Conservation (phyloP, 2,113 vertebrate species). For the Syngnathus scovelli region DNA sequence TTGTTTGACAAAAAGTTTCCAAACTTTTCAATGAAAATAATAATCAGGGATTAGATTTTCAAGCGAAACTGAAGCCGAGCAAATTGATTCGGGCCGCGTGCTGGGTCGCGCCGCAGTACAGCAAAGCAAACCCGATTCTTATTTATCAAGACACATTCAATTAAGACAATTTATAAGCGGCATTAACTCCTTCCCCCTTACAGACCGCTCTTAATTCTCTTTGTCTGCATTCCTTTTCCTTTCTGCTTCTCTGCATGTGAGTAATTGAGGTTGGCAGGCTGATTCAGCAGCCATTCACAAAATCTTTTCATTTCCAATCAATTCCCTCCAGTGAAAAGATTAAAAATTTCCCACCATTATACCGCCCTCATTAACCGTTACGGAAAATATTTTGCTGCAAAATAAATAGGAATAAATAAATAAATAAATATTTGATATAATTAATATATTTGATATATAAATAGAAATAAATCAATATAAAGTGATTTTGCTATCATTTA, state of each 20-base stretch:
- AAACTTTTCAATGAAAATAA: background rate
- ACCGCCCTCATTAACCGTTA: background rate
- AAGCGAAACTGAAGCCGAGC: conserved; percentile 2
- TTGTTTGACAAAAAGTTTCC: background rate
- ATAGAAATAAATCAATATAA: no score
- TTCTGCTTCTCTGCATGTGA: background rate
- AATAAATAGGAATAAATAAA: no score
- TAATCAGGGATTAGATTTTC: conserved; percentile 22
- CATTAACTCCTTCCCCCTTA: conserved; percentile 16
- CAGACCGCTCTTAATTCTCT: conserved; percentile 19
- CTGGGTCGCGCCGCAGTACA: conserved; percentile 1
- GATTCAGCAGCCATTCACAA: background rate
- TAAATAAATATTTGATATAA: no score
- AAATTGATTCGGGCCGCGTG: conserved; percentile 15
- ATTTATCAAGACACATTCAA: conserved; percentile 40
- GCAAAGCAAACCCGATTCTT: conserved; percentile 22
- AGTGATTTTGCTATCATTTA: no score
- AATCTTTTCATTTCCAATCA: background rate
- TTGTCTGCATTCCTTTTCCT: background rate
- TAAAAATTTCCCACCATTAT: background rate
- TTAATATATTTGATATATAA: no score
- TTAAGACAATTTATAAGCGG: conserved; percentile 14
- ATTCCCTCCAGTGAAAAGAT: background rate
- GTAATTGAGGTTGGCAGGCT: background rate
- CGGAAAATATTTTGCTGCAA: no score